Evolutionary conservation across 2,888 invertebrate species (phyloP), one percentile per base, ranked within the genome.

Genomic region (Syritta pipiens): DNA sequence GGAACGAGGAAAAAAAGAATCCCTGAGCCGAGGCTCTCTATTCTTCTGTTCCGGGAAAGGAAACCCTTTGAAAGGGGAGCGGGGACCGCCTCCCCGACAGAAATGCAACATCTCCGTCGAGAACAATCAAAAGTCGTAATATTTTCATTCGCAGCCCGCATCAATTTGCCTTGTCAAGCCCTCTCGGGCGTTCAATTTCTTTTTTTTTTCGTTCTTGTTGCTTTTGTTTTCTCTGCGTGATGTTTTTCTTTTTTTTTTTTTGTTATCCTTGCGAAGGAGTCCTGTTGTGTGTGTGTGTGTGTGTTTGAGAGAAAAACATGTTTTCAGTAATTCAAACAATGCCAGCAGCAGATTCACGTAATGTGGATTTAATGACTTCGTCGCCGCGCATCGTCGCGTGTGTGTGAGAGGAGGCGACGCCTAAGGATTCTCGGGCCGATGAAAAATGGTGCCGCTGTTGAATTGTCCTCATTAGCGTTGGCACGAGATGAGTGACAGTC

Each of bases 121-220:
- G 71, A 71, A 62, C 71, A 71, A 71, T 71, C 71, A 71, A 62
- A 62, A 62, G 37, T 71, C 46, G 53, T 71, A 71, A 71, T 71
- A 62, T 62, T 62, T 62, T 55, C 68, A 48, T 68, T 37, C 60
- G 20, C 26, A 60, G 32, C 51, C 55, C n/a, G 44, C 53, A 46
- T 60, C 60, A 35, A 37, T 46, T 35, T 60, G 48, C 48, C 60
- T 48, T 62, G 48, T 60, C 69, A 59, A 17, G 37, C 12, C 40
- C 68, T 24, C 49, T 32, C 24, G 35, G 12, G 44, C 30, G 22
- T 40, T 35, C 24, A 22, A 24, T 24, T 12, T 12, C 4, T 10
- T 46, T 9, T 26, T 30, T 12, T 12, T 35, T 26, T 20, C 17
- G 4, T 22, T 37, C 24, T 6, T 12, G 12, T 5, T 30, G n/a